A percentile compares a stretch with the other conserved stretches of the same genome.
Conservation (phyloP, 1,140 invertebrate genomes). For the Drosophila seguyi region DNA sequence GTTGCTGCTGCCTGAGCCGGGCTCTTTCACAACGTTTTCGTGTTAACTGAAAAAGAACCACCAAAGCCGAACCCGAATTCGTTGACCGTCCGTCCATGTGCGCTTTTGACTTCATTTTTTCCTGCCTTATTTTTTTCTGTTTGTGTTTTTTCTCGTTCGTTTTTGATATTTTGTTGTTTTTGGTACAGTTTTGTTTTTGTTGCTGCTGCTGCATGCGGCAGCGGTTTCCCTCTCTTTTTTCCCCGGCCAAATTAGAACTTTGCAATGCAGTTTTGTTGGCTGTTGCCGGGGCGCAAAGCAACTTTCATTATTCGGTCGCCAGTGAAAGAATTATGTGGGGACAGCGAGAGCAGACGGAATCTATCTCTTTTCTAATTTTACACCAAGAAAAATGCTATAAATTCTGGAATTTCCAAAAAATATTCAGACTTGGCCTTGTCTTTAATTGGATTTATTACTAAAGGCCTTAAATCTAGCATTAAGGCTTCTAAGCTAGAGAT, state of each 20-base stretch:
- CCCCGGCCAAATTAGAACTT: constrained; percentile 60
- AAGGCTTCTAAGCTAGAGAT: background rate
- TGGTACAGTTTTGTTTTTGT: constrained; percentile 73
- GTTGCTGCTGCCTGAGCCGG: constrained; percentile 44
- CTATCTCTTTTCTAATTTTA: constrained; percentile 23
- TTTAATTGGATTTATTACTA: background rate
- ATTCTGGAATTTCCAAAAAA: background rate
- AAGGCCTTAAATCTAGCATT: rapidly evolving
- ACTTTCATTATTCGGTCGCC: constrained; percentile 53
- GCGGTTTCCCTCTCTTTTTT: constrained; percentile 35
- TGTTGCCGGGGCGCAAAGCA: constrained; percentile 27
- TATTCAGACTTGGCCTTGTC: too few species aligned
- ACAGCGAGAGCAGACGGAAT: background rate
- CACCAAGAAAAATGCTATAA: background rate
- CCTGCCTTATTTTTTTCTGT: constrained; percentile 10
- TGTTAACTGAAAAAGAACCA: constrained; percentile 72
- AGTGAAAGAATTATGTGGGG: constrained; percentile 35
- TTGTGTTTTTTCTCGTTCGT: constrained; percentile 13
- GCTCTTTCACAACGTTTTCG: constrained; percentile 69
- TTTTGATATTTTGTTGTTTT: constrained; percentile 39
- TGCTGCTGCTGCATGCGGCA: constrained; percentile 47
- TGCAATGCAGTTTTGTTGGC: constrained; percentile 52
- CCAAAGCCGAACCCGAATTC: constrained; percentile 54
- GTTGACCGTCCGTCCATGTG: constrained; percentile 50
- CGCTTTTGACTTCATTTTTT: constrained; percentile 61